These are phyloP conservation scores for Bolinopsis microptera DNA, from an alignment of 37 sponge, comb jelly and placozoan genomes.

Conservation along the genomic window DNA sequence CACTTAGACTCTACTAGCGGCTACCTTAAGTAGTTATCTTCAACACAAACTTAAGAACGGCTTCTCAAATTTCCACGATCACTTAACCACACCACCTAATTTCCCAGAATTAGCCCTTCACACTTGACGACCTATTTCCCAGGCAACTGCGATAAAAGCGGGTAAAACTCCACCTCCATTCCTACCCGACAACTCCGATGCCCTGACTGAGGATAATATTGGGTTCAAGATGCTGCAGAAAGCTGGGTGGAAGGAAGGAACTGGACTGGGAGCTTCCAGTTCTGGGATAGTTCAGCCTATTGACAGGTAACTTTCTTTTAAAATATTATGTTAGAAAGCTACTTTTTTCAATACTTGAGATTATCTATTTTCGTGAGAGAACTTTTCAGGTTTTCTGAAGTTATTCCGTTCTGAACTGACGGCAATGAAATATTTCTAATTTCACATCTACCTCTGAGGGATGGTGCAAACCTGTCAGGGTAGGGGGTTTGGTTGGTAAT, in stretches of 20 bases:
- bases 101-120: too few relatives aligned
- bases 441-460: too few relatives aligned
- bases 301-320: conserved; percentile 79
- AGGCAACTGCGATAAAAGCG: conserved; percentile 16
- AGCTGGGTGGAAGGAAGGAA: conserved; percentile 96
- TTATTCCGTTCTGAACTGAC: too few relatives aligned
- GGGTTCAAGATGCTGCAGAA: conserved; percentile 94
- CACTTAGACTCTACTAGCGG: too few relatives aligned
- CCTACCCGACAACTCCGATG: conserved; percentile 39
- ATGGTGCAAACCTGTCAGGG: too few relatives aligned
- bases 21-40: neutral
- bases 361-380: too few relatives aligned
- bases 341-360: too few relatives aligned
- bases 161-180: neutral
- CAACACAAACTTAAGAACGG: neutral
- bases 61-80: neutral
- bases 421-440: too few relatives aligned
- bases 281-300: conserved; percentile 86
- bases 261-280: conserved; percentile 82
- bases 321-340: neutral
- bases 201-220: conserved; percentile 83
- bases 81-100: too few relatives aligned
- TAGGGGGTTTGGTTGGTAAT: too few relatives aligned
- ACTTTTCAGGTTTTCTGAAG: too few relatives aligned
- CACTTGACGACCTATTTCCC: neutral